Percentiles rank a stretch among this genome's conserved stretches.
Conservation (phyloP, 35 echinoderm and acorn worm genomes). For the Amphiura filiformis region DNA sequence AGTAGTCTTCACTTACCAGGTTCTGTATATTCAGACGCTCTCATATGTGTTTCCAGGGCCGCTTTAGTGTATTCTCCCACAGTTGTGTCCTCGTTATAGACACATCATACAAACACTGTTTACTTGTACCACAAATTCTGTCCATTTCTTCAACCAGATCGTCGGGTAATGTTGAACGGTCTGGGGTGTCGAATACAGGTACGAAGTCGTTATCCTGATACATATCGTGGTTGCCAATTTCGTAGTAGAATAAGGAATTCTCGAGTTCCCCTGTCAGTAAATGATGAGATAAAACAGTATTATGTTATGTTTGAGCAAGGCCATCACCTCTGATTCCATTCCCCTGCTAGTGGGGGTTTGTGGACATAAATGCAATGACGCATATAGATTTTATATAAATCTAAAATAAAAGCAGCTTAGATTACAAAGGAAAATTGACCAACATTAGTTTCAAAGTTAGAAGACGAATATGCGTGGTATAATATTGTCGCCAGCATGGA, state of each 20-base stretch:
- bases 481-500: too few species aligned
- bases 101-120: neutral
- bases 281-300: too few species aligned
- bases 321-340: too few species aligned
- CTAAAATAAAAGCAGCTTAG: too few species aligned
- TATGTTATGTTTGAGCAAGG: too few species aligned
- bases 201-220: neutral
- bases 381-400: too few species aligned
- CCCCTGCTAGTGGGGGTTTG: too few species aligned
- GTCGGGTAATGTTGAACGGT: neutral
- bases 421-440: too few species aligned
- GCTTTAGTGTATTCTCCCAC: neutral
- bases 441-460: too few species aligned
- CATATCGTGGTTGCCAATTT: neutral
- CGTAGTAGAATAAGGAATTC: neutral
- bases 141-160: neutral
- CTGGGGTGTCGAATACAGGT: neutral
- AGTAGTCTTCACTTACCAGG: too few species aligned
- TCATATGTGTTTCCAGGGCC: neutral
- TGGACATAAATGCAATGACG: too few species aligned
- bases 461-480: too few species aligned
- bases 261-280: neutral
- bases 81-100: neutral
- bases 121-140: neutral
- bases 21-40: neutral